These are phyloP conservation scores for Monochamus saltuarius DNA, from an alignment of 1,140 invertebrate species.

Conservation along the genomic window DNA sequence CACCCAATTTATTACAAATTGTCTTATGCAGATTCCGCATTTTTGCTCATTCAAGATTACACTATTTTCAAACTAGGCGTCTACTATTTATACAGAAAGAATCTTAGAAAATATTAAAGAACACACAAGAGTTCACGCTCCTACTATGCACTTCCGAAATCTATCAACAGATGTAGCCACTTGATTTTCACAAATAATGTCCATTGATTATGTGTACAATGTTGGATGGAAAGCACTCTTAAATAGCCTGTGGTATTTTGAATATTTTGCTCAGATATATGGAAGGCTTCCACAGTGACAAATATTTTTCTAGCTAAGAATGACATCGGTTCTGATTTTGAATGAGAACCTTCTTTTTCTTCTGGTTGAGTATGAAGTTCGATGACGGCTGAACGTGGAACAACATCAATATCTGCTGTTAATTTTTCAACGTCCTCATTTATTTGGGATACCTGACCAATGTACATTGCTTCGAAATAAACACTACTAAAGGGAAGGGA, in stretches of 20 bases:
- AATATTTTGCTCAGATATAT: slow-evolving; percentile 61
- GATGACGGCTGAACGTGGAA: slow-evolving; percentile 13
- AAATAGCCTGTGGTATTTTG: slow-evolving; percentile 58
- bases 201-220: slow-evolving; percentile 55
- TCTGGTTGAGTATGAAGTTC: slow-evolving; percentile 19
- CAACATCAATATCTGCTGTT: slow-evolving; percentile 20
- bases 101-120: too few relatives aligned
- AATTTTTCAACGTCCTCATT: slow-evolving; percentile 6
- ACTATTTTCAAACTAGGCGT: too few relatives aligned
- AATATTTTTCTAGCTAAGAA: slow-evolving; percentile 55
- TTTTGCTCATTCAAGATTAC: too few relatives aligned
- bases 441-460: slow-evolving; percentile 40
- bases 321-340: background rate
- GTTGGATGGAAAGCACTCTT: slow-evolving; percentile 53
- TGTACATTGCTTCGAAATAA: slow-evolving; percentile 56
- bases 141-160: too few relatives aligned
- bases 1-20: too few relatives aligned
- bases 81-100: too few relatives aligned
- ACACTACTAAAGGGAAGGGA: too few relatives aligned
- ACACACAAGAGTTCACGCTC: too few relatives aligned
- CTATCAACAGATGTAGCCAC: too few relatives aligned
- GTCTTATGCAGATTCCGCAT: too few relatives aligned
- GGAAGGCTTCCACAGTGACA: slow-evolving; percentile 60
- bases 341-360: slow-evolving; percentile 26
- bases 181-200: too few relatives aligned